Evolutionary conservation across 2,888 invertebrate genomes (phyloP), one percentile per base, ranked within the genome.

Genomic region (Nomada hirtipes): DNA sequence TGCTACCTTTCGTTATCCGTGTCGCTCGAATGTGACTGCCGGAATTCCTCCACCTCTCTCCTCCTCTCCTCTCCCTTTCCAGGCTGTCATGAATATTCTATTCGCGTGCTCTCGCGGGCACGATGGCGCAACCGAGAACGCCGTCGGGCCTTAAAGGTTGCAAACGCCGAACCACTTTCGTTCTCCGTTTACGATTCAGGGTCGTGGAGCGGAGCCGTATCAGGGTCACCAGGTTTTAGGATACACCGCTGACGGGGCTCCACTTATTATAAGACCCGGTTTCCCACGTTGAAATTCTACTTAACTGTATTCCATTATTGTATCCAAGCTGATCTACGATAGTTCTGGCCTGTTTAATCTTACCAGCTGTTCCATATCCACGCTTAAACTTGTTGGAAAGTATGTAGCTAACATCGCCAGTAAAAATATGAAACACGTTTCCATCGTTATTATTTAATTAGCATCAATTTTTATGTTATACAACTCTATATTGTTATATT

Each of bases 151-250:
- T 87, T 85, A 81, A 84, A 36, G 79, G 44, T 69, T 78, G 65
- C 71, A 44, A 85, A 74, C 80, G 79, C 68, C 76, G 80, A 76
- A 89, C 91, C 91, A 91, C 91, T 91, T 91, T 91, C 91, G 83
- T 89, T 91, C 86, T 91, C 90, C 83, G 88, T 91, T 91, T 90
- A 47, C 91, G 90, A 89, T 89, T 90, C 90, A 87, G 87, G 88
- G 89, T 91, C 89, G 86, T 55, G 85, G 60, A 70, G 52, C n/a
- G 80, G 88, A 83, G 83, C 83, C 71, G 90, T 86, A 89, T 89
- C 82, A 88, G 82, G 86, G 89, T 89, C 88, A 86, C 81, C 79
- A 65, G 61, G 55, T 65, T 79, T 61, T 73, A 52, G 57, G 52
- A 57, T 82, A 63, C 76, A n/a, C 69, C 20, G 13, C 36, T 36